Conservation (phyloP, 2,113 vertebrate species). For the Peromyscus maniculatus region DNA sequence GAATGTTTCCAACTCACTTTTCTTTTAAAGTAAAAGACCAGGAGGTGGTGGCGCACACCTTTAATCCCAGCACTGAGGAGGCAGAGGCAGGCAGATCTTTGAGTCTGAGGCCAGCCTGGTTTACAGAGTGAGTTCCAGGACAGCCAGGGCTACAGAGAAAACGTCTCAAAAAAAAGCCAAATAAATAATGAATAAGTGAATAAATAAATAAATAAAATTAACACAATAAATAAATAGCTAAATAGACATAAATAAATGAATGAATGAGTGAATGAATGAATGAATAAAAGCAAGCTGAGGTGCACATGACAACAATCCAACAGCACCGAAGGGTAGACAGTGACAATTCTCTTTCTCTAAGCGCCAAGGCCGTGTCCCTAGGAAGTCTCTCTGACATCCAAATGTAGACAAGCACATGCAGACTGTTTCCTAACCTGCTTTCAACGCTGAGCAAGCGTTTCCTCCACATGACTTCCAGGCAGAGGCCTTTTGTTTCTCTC, state of each 20-base stretch:
- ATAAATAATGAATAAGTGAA: too few species aligned
- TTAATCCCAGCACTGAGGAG: too few species aligned
- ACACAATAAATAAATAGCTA: too few species aligned
- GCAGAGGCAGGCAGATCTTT: too few species aligned
- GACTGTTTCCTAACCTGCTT: not conserved
- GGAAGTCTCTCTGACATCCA: not conserved
- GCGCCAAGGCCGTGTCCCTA: too few species aligned
- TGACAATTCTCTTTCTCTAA: not conserved
- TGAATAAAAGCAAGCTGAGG: not conserved
- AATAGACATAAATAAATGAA: not conserved
- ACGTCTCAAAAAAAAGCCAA: too few species aligned
- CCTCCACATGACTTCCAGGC: not conserved
- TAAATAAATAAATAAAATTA: too few species aligned
- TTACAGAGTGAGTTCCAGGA: not conserved
- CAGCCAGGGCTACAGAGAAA: not conserved
- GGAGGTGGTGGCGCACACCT: too few species aligned
- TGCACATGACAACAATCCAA: not conserved
- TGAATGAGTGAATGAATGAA: not conserved
- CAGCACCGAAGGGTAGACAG: not conserved
- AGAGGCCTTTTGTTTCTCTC: not conserved
- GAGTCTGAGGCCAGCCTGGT: too few species aligned
- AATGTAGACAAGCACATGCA: accelerated
- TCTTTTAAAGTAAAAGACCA: not conserved
- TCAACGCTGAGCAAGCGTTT: not conserved
- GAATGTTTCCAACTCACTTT: not conserved